phyloP scores from a whole-genome alignment of 1,140 invertebrate species.

The Tetramorium alpestre region DNA sequence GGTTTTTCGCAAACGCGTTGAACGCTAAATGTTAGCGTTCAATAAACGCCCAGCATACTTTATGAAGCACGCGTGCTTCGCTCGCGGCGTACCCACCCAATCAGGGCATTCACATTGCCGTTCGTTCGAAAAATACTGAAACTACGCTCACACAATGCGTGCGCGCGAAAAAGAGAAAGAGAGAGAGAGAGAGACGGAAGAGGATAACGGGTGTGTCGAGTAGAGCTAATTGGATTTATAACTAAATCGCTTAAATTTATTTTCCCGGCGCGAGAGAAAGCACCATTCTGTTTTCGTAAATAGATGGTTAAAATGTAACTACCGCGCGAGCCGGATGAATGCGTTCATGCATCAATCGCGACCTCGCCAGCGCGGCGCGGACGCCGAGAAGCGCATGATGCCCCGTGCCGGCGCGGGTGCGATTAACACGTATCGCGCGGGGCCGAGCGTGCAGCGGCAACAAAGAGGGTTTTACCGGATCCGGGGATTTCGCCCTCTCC shows the following conservation, averaged over 20 bases:
- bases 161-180: not conserved
- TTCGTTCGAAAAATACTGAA: conserved; percentile 58
- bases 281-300: conserved; percentile 48
- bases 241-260: conserved; percentile 66
- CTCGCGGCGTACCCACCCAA: conserved; percentile 25
- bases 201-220: not conserved
- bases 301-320: conserved; percentile 69
- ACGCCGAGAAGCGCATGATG: conserved; percentile 10
- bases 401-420: conserved; percentile 1
- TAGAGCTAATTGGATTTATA: conserved; percentile 67
- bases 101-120: not conserved
- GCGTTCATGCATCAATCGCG: conserved; percentile 56
- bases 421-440: conserved; percentile 57
- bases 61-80: conserved; percentile 14
- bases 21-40: conserved; percentile 49
- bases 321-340: conserved; percentile 27
- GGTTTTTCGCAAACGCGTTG: conserved; percentile 10
- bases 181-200: not conserved
- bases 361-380: conserved; percentile 2
- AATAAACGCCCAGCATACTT: conserved; percentile 22
- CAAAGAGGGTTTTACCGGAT: conserved; percentile 60
- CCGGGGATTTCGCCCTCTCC: conserved; percentile 25
- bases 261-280: conserved; percentile 57
- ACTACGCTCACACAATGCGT: not conserved
- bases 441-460: conserved; percentile 43